Evolutionary conservation across 2,797 vertebrate genomes (phyloP).

Genomic region (Caiman crocodilus): DNA sequence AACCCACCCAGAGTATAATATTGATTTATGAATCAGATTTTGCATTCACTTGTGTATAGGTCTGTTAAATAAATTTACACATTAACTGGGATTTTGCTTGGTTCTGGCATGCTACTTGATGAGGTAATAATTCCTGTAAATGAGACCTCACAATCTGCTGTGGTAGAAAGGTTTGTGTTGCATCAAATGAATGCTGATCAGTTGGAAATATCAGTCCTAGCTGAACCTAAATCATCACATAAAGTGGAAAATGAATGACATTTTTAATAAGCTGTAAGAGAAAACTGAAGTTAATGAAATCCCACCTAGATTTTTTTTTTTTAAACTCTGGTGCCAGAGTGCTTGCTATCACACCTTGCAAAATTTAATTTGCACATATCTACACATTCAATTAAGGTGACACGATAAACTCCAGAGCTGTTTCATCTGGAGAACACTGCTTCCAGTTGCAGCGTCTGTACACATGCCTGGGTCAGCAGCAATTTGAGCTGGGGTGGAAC

Average conservation of each 20-base stretch:
- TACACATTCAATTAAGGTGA: too few species aligned
- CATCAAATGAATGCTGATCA: conserved; percentile 28
- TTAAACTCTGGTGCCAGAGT: conserved; percentile 50
- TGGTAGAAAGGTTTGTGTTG: conserved; percentile 5
- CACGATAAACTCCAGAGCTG: too few species aligned
- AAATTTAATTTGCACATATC: conserved; percentile 30
- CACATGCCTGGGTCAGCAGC: too few species aligned
- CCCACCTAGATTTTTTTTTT: conserved; percentile 1
- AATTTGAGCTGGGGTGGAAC: too few species aligned
- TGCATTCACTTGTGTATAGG: conserved; percentile 1
- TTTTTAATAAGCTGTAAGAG: conserved; percentile 56
- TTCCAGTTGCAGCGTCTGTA: too few species aligned
- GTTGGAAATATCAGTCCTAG: conserved; percentile 27
- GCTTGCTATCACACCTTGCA: conserved; percentile 19
- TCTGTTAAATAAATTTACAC: conserved; percentile 31
- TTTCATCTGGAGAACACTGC: too few species aligned
- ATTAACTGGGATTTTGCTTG: conserved; percentile 39
- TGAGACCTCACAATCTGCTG: conserved; percentile 31
- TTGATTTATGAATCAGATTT: conserved; percentile 1
- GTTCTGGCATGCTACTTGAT: conserved; percentile 20
- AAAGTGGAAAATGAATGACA: conserved; percentile 25
- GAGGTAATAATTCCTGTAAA: conserved; percentile 33
- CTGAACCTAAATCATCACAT: conserved; percentile 33
- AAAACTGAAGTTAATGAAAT: conserved; percentile 8
- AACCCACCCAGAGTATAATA: conserved; percentile 17